These are phyloP conservation scores for Anodontia alba DNA, from an alignment of 2,888 invertebrate genomes.

Conservation along the genomic window DNA sequence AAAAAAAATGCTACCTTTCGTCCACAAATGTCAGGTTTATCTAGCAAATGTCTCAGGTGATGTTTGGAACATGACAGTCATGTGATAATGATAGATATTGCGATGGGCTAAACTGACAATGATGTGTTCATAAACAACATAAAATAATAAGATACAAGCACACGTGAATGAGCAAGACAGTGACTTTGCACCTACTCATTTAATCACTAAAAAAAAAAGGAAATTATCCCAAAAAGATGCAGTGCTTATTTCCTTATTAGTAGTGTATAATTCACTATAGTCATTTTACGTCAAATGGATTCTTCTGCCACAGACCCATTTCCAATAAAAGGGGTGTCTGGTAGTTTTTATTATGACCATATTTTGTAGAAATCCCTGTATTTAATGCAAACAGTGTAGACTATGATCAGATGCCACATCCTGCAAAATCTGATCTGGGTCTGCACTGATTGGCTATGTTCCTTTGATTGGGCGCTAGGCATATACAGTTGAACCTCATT, in stretches of 20 bases:
- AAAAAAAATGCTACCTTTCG: neutral
- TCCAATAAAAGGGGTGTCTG: too few species aligned
- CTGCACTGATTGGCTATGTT: too few species aligned
- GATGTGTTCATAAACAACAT: slow-evolving; percentile 13
- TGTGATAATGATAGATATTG: neutral
- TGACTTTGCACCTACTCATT: slow-evolving; percentile 12
- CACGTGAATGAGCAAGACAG: neutral
- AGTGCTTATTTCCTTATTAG: neutral
- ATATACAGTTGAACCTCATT: too few species aligned
- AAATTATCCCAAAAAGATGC: neutral
- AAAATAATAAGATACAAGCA: neutral
- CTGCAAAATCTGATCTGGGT: too few species aligned
- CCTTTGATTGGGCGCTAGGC: too few species aligned
- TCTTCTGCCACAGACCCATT: too few species aligned
- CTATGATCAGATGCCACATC: too few species aligned
- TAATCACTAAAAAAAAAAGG: neutral
- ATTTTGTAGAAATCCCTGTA: too few species aligned
- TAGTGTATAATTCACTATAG: too few species aligned
- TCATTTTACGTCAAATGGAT: too few species aligned
- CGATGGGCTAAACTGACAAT: neutral
- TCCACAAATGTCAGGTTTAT: slow-evolving; percentile 11
- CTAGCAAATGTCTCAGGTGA: neutral
- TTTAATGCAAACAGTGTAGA: too few species aligned
- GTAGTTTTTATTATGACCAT: too few species aligned
- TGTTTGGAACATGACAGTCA: slow-evolving; percentile 6